phyloP scores from a whole-genome alignment of 2,888 invertebrate species.

The Euplagia quadripunctaria region DNA sequence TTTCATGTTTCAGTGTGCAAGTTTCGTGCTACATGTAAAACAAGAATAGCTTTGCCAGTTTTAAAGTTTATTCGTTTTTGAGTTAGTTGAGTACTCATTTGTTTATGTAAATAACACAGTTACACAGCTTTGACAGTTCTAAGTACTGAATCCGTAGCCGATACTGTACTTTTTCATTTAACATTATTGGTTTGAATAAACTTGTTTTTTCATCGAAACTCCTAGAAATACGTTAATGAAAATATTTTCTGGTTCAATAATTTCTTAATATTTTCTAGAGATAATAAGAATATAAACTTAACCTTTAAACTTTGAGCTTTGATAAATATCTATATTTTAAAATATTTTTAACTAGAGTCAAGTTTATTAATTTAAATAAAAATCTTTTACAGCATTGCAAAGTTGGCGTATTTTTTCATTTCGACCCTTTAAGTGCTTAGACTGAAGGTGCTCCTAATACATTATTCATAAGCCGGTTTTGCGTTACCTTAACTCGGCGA shows the following conservation, averaged over 20 bases:
- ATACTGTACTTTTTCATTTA: too few relatives aligned
- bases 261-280: neutral
- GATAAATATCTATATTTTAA: neutral
- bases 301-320: neutral
- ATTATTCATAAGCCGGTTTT: constrained; percentile 51
- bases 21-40: constrained; percentile 32
- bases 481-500: constrained; percentile 38
- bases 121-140: too few relatives aligned
- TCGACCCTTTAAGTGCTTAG: constrained; percentile 47
- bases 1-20: constrained; percentile 27
- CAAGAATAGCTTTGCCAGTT: constrained; percentile 13
- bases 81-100: neutral
- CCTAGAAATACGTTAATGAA: neutral
- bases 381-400: constrained; percentile 30
- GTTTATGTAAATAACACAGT: too few relatives aligned
- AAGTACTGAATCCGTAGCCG: neutral
- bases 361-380: constrained; percentile 36
- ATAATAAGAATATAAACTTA: neutral
- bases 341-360: neutral
- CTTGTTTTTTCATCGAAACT: neutral
- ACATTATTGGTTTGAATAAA: neutral
- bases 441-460: constrained; percentile 49
- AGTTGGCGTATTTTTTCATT: constrained; percentile 47
- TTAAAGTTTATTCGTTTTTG: neutral
- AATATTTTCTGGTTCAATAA: neutral